Evolutionary conservation across 2,888 invertebrate genomes (phyloP).

Genomic region (Stenotaenia linearis): DNA sequence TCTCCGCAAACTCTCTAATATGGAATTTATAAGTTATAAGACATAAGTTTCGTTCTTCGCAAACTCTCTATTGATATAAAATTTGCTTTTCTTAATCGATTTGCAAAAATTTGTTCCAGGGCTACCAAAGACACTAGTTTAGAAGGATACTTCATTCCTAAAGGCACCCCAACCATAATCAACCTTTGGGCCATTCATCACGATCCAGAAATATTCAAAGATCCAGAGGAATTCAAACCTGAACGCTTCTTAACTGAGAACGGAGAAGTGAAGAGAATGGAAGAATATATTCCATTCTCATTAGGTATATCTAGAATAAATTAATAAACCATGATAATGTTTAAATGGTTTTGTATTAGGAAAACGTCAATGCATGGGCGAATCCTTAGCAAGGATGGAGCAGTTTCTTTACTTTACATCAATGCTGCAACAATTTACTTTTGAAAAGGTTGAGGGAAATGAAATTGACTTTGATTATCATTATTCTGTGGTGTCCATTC

Average conservation of each 20-base stretch:
- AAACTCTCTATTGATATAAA: no score
- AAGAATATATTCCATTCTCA: slow-evolving; percentile 28
- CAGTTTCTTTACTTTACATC: slow-evolving; percentile 17
- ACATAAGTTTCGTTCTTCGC: no score
- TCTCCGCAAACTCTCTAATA: no score
- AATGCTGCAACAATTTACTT: background rate
- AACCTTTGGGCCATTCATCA: slow-evolving; percentile 31
- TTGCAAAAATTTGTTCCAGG: no score
- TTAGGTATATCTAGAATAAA: background rate
- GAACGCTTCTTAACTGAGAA: slow-evolving; percentile 28
- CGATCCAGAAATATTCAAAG: slow-evolving; percentile 24
- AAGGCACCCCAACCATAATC: slow-evolving; percentile 3
- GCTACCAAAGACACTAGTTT: background rate
- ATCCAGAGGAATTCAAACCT: slow-evolving; percentile 29
- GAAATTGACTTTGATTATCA: slow-evolving; percentile 5
- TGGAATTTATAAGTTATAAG: no score
- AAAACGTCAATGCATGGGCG: background rate
- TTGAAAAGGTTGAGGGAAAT: background rate
- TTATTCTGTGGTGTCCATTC: background rate
- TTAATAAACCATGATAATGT: no score
- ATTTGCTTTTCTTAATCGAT: background rate
- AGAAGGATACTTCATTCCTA: slow-evolving; percentile 26
- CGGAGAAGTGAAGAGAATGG: background rate
- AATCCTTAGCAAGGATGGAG: background rate
- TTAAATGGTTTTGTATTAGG: background rate